Conservation (phyloP, 2,888 invertebrate genomes). For the Teleogryllus oceanicus region DNA sequence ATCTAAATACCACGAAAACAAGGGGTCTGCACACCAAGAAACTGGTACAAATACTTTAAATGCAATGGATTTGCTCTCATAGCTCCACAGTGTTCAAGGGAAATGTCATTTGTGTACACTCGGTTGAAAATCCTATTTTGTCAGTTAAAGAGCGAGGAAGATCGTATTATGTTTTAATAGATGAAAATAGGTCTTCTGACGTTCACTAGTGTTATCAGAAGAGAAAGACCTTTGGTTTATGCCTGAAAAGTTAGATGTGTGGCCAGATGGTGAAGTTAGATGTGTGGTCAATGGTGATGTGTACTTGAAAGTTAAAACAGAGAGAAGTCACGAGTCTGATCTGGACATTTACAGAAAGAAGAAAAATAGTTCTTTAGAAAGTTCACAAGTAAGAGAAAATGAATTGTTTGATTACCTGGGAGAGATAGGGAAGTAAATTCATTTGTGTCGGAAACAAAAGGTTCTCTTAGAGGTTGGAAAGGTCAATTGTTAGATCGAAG, state of each 20-base stretch:
- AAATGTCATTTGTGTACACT: no score
- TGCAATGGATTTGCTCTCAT: no score
- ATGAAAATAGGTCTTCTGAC: slow-evolving; percentile 27
- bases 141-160: no score
- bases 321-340: not conserved
- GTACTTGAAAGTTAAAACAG: not conserved
- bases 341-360: slow-evolving; percentile 20
- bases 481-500: slow-evolving; percentile 31
- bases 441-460: not conserved
- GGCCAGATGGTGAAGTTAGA: not conserved
- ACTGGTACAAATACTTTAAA: no score
- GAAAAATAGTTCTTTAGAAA: slow-evolving; percentile 21
- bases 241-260: not conserved
- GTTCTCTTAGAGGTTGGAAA: not conserved
- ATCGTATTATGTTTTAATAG: not conserved
- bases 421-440: slow-evolving; percentile 20
- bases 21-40: no score
- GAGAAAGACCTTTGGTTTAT: slow-evolving; percentile 26
- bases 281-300: not conserved
- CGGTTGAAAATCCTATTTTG: no score
- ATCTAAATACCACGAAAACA: no score
- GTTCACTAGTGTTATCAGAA: slow-evolving; percentile 7
- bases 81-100: no score
- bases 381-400: not conserved
- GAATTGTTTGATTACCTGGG: slow-evolving; percentile 4